Base-by-base conservation (phyloP, 2,888 invertebrate species). In the Muschampia plurimacula region DNA sequence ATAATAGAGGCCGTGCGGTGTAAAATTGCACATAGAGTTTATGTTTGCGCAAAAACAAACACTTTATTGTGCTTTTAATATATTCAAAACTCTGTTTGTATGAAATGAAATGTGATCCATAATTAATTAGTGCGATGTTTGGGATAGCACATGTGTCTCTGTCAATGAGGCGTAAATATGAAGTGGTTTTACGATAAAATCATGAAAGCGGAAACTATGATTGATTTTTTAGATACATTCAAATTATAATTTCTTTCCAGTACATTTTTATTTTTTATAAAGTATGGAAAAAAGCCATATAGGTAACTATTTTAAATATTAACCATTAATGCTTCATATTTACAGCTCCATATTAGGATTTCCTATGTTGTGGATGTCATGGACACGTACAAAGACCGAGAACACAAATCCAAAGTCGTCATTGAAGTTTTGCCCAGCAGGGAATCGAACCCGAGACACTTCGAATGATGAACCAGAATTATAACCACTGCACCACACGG, bases 121-220 rank as follows among this genome's bases (percentile, higher is more conserved):
- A 55, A 72, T 72, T 72, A 72, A 67, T 67, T 67, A 72, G 60
- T n/a, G 22, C 52, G 71, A 66, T 72, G 67, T 72, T 72, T 72
- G 67, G 41, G 62, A 72, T 72, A 62, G 72, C 72, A 72, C 72
- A 66, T 60, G 15, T 67, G 60, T 71, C 39, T 72, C 66, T 66
- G 32, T 62, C 67, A 72, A 62, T 72, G 52, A 55, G 41, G n/a
- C 67, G 62, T 62, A 62, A 67, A 67, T 72, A 62, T 67, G 49
- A 60, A 67, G 62, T 66, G 57, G 55, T 52, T 69, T 59, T 70
- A 65, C 63, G 64, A 46, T 70, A 22, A 65, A 71, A 65, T 71
- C 32, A 36, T 44, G 32, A 15, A 57, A 39, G 52, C 13, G 36
- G 10, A 57, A 28, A 28, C 49, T 52, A 52, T 52, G 6, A 52